Conservation (phyloP, 2,888 invertebrate species). For the Ennomos fuscantarius region DNA sequence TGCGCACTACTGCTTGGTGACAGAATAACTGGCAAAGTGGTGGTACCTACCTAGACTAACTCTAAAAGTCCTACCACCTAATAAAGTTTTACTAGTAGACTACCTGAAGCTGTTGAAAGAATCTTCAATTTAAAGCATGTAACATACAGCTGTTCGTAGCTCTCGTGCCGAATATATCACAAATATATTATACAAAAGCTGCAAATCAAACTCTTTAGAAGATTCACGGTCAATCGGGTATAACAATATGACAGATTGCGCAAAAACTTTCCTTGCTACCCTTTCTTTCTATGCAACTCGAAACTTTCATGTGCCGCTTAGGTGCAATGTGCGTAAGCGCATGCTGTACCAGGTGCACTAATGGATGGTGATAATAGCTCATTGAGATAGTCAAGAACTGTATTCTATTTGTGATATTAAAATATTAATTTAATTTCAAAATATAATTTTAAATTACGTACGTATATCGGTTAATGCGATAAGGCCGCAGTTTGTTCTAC, state of each 20-base stretch:
- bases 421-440: neutral
- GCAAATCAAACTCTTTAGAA: constrained; percentile 42
- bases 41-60: too few species aligned
- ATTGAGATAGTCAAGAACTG: constrained; percentile 10
- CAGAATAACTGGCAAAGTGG: too few species aligned
- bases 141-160: constrained; percentile 37
- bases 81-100: too few species aligned
- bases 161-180: constrained; percentile 42
- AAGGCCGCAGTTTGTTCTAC: too few species aligned
- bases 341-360: constrained; percentile 57
- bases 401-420: neutral
- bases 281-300: constrained; percentile 66
- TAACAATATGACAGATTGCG: constrained; percentile 38
- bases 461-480: too few species aligned
- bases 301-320: constrained; percentile 47
- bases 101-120: too few species aligned
- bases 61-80: too few species aligned
- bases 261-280: constrained; percentile 63
- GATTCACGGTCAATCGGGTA: constrained; percentile 53
- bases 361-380: neutral
- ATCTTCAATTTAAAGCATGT: constrained; percentile 19
- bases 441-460: too few species aligned
- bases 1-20: too few species aligned
- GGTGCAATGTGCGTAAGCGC: constrained; percentile 43
- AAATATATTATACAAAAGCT: constrained; percentile 49